Evolutionary conservation across 1,140 invertebrate genomes (phyloP).

Genomic region (Nasonia giraulti): DNA sequence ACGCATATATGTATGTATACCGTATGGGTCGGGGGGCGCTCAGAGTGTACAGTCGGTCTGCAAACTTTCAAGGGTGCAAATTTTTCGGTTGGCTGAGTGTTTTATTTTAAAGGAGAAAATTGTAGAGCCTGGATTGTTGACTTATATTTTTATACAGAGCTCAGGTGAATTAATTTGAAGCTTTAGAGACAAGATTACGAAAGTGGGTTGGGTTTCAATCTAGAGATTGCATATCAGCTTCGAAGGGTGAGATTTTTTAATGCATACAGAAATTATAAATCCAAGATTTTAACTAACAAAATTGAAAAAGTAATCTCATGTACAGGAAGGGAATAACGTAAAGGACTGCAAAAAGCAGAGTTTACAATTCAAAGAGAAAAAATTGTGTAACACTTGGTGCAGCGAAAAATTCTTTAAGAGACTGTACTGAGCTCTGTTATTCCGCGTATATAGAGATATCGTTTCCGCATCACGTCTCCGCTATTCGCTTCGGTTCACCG

Average conservation of each 20-base stretch:
- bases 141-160: not conserved
- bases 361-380: not conserved
- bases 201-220: no score
- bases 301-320: no score
- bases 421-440: constrained; percentile 66
- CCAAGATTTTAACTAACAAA: no score
- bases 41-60: constrained; percentile 1
- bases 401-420: constrained; percentile 50
- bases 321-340: no score
- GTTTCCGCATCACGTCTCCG: constrained; percentile 70
- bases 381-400: no score
- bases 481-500: constrained; percentile 70
- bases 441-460: constrained; percentile 65
- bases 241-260: no score
- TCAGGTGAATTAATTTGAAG: no score
- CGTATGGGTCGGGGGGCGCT: not conserved
- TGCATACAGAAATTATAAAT: no score
- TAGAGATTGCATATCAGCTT: no score
- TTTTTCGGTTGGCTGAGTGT: not conserved
- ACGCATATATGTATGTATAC: not conserved
- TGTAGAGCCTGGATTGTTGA: no score
- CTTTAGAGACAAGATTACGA: no score
- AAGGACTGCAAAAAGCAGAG: not conserved
- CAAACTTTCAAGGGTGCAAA: not conserved
- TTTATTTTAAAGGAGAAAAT: not conserved